A percentile compares a stretch with the other conserved stretches of the same genome.
These are phyloP conservation scores for Caenorhabditis doughertyi DNA, from an alignment of 2,888 invertebrate genomes.

Conservation along the genomic window DNA sequence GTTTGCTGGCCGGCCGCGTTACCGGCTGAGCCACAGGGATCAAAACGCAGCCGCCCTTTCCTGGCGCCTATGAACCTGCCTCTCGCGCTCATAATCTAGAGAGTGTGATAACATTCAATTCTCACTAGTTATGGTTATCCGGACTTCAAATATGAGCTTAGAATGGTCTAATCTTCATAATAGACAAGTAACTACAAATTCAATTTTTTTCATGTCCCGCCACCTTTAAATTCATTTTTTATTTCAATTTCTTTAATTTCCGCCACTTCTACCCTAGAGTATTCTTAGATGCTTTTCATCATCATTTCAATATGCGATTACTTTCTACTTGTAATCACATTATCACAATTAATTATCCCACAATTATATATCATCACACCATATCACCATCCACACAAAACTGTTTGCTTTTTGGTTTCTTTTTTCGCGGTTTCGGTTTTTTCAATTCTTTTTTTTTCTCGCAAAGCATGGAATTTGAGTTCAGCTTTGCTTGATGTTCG, in stretches of 20 bases:
- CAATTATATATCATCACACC: constrained; percentile 10
- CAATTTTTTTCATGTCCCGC: too few relatives aligned
- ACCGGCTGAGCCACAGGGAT: too few relatives aligned
- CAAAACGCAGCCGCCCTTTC: too few relatives aligned
- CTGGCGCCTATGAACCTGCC: too few relatives aligned
- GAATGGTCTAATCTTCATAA: too few relatives aligned
- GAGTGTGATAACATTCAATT: too few relatives aligned
- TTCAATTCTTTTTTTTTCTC: not conserved
- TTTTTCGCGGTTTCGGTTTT: not conserved
- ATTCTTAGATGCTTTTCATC: not conserved
- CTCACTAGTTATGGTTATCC: too few relatives aligned
- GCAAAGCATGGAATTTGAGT: constrained; percentile 13
- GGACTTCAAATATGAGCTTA: too few relatives aligned
- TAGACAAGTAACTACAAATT: too few relatives aligned
- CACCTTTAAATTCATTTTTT: not conserved
- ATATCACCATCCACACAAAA: constrained; percentile 29
- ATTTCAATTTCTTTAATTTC: constrained; percentile 3
- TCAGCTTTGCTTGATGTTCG: not conserved
- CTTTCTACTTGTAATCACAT: not conserved
- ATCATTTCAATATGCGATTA: not conserved
- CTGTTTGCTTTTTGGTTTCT: constrained; percentile 11
- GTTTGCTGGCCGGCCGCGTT: too few relatives aligned
- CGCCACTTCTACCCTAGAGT: constrained; percentile 35
- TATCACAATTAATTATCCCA: not conserved
- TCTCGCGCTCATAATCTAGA: too few relatives aligned